Percentiles rank a stretch among this genome's conserved stretches.
Conservation (phyloP, 2,888 invertebrate species). For the Hirtodrosophila confusa region DNA sequence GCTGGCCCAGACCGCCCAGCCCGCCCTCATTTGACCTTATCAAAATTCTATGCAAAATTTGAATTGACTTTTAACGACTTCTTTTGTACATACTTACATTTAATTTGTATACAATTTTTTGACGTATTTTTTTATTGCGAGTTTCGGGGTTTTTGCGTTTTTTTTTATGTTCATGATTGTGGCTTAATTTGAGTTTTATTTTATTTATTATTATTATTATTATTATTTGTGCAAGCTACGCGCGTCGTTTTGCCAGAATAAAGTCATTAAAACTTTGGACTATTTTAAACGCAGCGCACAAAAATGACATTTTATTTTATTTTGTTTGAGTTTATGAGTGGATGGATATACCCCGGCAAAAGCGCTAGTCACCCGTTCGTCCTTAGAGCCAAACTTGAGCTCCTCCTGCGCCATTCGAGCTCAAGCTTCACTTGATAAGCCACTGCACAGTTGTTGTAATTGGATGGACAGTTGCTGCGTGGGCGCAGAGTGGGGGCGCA, state of each 20-base stretch:
- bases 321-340: constrained; percentile 68
- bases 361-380: constrained; percentile 3
- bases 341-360: constrained; percentile 6
- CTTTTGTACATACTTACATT: constrained; percentile 67
- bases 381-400: constrained; percentile 9
- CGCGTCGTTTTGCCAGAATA: constrained; percentile 46
- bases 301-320: constrained; percentile 70
- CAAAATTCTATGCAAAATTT: constrained; percentile 75
- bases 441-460: constrained; percentile 63
- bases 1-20: not conserved
- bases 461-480: constrained; percentile 59
- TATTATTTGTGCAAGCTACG: constrained; percentile 4
- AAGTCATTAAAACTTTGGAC: constrained; percentile 78
- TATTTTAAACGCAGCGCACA: constrained; percentile 63
- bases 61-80: constrained; percentile 80
- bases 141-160: constrained; percentile 12
- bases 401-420: constrained; percentile 30
- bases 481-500: constrained; percentile 1
- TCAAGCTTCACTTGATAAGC: constrained; percentile 72
- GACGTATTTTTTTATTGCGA: constrained; percentile 40
- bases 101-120: constrained; percentile 74
- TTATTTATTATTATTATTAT: constrained; percentile 8
- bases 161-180: constrained; percentile 67
- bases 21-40: constrained; percentile 37
- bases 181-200: constrained; percentile 58